Evolutionary conservation across 2,113 vertebrate species (phyloP).

Genomic region (Isurus oxyrinchus): DNA sequence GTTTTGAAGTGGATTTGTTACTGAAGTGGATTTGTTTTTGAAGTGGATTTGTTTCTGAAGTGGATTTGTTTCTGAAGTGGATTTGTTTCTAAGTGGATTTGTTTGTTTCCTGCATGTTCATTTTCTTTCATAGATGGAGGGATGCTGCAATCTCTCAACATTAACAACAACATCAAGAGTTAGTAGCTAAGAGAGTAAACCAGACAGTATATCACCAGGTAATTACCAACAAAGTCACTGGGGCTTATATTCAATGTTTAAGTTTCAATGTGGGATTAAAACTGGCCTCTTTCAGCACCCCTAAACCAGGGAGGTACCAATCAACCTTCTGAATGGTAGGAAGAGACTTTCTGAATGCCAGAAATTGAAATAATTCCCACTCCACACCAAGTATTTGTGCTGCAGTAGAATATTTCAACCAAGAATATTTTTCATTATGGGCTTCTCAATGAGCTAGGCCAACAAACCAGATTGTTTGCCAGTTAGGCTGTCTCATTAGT

Average conservation of each 20-base stretch:
- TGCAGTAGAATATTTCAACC: not conserved
- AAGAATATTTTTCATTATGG: not conserved
- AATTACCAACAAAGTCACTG: not conserved
- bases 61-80: too few species aligned
- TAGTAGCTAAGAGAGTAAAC: too few species aligned
- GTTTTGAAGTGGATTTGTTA: too few species aligned
- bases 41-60: too few species aligned
- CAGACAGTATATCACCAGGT: not conserved
- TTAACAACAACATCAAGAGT: too few species aligned
- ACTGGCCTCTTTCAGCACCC: not conserved
- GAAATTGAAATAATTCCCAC: not conserved
- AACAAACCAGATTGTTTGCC: not conserved
- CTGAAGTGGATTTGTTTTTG: too few species aligned
- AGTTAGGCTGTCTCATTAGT: not conserved
- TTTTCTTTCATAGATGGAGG: too few species aligned
- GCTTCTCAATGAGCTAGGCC: not conserved
- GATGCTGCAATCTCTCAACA: too few species aligned
- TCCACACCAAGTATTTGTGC: not conserved
- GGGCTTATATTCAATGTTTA: not conserved
- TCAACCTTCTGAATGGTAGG: not conserved
- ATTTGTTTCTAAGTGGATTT: too few species aligned
- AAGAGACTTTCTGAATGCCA: not conserved
- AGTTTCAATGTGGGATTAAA: not conserved
- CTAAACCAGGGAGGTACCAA: too few species aligned
- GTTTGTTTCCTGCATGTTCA: too few species aligned